Base-by-base conservation (phyloP, 2,797 vertebrate species). In the Peromyscus attwateri region DNA sequence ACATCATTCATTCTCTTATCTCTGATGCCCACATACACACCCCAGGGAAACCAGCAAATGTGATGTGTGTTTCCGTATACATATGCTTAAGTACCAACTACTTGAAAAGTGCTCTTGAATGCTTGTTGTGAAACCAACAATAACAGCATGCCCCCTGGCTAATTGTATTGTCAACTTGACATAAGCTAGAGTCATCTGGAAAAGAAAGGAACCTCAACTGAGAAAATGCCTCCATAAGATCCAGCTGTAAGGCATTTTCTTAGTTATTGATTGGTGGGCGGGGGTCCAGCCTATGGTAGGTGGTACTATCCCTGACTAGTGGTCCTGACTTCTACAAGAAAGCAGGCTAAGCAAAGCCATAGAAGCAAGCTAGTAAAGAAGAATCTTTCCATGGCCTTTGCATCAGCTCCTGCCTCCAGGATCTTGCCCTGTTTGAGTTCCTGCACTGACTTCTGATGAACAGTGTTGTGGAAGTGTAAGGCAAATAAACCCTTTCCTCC, bases 21-120 rank as follows among this genome's bases (percentile, higher is more conserved):
- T 89, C 57, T 64, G 52, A 57, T n/a, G 10, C 7, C 0, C 64
- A 49, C 12, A n/a, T 89, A 40, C n/a, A 73, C 10, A 52, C 13
- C 79, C 49, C 31, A 70, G 66, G 73, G 43, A 89, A 87, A 9
- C 29, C 49, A 81, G 49, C 13, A 95, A 68, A 81, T n/a, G 1
- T 40, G 83, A 85, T 68, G 11, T 70, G 19, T 12, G 2, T 88
- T 88, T 97, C 25, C 14, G 5, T 83, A 75, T 85, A 3, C 27
- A 14, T 62, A 76, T 89, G 23, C 27, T 83, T 60, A 93, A 43
- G 19, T 92, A 87, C 37, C 55, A 89, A 10, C 93, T 91, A 80
- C 27, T 76, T 66, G 76, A 93, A 87, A 40, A 31, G 1, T 52
- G 57, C 21, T 81, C 16, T 0, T 34, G 8, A 71, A 29, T 49